A percentile compares a stretch with the other conserved stretches of the same genome.
Conservation (phyloP, 35 echinoderm and acorn worm genomes). For the Apostichopus californicus region DNA sequence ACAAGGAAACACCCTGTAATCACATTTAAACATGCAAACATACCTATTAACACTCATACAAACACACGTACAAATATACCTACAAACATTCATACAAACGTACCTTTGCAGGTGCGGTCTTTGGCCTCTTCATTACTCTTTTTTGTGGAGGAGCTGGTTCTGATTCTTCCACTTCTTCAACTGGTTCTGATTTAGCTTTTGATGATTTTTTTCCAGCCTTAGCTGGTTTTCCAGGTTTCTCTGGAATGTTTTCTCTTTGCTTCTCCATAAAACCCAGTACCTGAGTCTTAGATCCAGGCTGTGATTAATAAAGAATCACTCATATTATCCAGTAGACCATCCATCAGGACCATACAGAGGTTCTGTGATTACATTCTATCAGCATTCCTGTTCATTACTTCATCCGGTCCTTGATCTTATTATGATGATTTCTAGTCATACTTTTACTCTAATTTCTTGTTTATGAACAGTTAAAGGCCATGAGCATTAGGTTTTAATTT, state of each 20-base stretch:
- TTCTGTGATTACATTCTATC: conserved; percentile 10
- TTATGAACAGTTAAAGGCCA: too few relatives aligned
- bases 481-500: too few relatives aligned
- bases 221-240: conserved; percentile 92
- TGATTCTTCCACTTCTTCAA: conserved; percentile 55
- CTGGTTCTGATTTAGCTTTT: conserved; percentile 20
- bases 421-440: too few relatives aligned
- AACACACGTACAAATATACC: too few relatives aligned
- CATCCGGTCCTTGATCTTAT: too few relatives aligned
- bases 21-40: too few relatives aligned
- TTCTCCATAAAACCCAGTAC: conserved; percentile 87
- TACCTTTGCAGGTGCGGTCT: conserved; percentile 97
- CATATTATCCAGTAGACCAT: too few relatives aligned
- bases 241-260: conserved; percentile 88
- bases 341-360: conserved; percentile 61
- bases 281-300: conserved; percentile 88
- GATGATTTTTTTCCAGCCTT: conserved; percentile 54
- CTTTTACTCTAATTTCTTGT: too few relatives aligned
- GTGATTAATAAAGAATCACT: background rate
- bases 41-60: too few relatives aligned
- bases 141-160: conserved; percentile 45
- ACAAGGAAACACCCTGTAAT: too few relatives aligned
- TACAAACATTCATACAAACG: too few relatives aligned
- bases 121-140: conserved; percentile 75
- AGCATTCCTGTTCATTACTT: too few relatives aligned